A percentile compares a stretch with the other conserved stretches of the same genome.
Conservation (phyloP, 2,113 vertebrate genomes). For the Cariama cristata region DNA sequence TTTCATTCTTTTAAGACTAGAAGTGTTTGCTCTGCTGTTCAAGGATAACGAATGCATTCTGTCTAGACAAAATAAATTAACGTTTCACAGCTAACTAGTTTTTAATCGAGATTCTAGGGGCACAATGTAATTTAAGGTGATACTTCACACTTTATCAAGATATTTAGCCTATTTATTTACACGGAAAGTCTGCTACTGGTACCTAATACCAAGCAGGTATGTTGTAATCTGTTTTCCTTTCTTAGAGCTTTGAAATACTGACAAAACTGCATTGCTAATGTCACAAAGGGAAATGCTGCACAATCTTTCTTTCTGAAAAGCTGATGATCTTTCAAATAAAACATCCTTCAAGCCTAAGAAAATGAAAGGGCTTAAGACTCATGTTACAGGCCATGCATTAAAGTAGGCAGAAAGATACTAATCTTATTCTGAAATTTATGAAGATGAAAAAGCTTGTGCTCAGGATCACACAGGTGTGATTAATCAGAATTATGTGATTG, state of each 20-base stretch:
- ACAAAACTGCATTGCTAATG: neutral
- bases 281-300: neutral
- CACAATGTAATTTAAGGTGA: constrained; percentile 31
- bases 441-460: neutral
- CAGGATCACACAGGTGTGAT: neutral
- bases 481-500: neutral
- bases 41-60: constrained; percentile 17
- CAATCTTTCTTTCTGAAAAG: neutral
- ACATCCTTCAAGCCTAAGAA: neutral
- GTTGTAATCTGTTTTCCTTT: neutral
- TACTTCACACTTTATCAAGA: constrained; percentile 9
- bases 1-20: constrained; percentile 26
- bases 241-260: neutral
- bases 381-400: neutral
- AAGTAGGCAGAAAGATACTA: neutral
- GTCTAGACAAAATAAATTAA: constrained; percentile 45
- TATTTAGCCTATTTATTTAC: constrained; percentile 16
- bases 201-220: neutral
- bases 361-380: neutral
- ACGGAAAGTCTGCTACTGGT: neutral
- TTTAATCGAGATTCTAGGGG: constrained; percentile 34
- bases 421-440: neutral
- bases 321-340: neutral
- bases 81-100: constrained; percentile 29
- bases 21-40: constrained; percentile 12